phyloP scores from a whole-genome alignment of 2,888 invertebrate genomes.

The Heliconius charithonia region DNA sequence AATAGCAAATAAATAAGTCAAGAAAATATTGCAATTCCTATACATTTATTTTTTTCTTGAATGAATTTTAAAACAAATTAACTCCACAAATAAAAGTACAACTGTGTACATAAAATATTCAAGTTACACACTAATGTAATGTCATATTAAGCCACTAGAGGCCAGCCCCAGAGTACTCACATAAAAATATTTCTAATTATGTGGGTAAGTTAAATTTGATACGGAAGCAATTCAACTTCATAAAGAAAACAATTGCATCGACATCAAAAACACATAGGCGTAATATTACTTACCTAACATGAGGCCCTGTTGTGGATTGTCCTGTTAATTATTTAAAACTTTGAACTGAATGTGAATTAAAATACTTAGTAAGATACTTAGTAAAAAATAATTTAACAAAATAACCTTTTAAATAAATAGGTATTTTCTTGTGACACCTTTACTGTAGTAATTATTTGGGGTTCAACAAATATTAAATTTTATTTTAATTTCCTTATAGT shows the following conservation, averaged over 20 bases:
- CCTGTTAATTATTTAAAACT: not conserved
- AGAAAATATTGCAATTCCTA: not conserved
- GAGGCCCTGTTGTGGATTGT: not conserved
- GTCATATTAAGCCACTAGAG: too few relatives aligned
- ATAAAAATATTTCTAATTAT: too few relatives aligned
- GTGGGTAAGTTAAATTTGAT: too few relatives aligned
- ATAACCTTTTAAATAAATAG: not conserved
- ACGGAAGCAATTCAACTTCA: too few relatives aligned
- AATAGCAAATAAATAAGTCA: too few relatives aligned
- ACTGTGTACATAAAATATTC: too few relatives aligned
- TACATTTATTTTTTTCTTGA: not conserved
- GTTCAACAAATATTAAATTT: not conserved
- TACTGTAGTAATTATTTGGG: not conserved
- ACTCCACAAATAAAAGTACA: too few relatives aligned
- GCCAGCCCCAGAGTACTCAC: too few relatives aligned
- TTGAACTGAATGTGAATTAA: not conserved
- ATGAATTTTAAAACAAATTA: too few relatives aligned
- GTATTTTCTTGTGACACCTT: not conserved
- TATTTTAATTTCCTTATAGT: not conserved
- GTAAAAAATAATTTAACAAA: not conserved
- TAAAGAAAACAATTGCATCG: not conserved
- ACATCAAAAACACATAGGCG: not conserved
- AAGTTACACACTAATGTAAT: too few relatives aligned
- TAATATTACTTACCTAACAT: slow-evolving; percentile 9
- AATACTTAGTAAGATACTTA: not conserved